Evolutionary conservation across 2,113 vertebrate species (phyloP).

Genomic region (Antechinus flavipes): DNA sequence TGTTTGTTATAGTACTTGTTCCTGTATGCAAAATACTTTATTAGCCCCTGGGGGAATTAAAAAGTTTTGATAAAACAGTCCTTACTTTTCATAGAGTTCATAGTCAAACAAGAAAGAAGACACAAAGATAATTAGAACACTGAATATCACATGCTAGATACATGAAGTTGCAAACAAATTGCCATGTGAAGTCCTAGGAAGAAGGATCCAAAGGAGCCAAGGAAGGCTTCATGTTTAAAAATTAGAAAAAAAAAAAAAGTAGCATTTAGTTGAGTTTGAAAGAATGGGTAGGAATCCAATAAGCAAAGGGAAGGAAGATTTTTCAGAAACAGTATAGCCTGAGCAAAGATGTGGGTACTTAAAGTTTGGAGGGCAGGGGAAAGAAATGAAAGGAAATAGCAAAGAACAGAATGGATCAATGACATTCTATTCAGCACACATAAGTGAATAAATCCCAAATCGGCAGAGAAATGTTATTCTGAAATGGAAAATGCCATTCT

Average conservation of each 20-base stretch:
- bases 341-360: not conserved
- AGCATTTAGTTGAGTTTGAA: not conserved
- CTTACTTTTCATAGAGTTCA: not conserved
- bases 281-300: not conserved
- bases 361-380: not conserved
- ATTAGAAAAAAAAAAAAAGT: not conserved
- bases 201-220: not conserved
- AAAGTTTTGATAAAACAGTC: not conserved
- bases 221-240: not conserved
- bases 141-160: not conserved
- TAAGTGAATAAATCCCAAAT: not conserved
- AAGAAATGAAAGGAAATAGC: not conserved
- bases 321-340: not conserved
- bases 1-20: not conserved
- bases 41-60: not conserved
- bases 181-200: not conserved
- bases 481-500: not conserved
- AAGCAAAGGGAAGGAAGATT: not conserved
- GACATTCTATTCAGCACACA: not conserved
- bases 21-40: not conserved
- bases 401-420: not conserved
- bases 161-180: not conserved
- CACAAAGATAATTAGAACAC: not conserved
- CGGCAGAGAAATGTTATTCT: not conserved
- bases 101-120: not conserved